Evolutionary conservation across 2,888 invertebrate species (phyloP).

Genomic region (Nineta flava): DNA sequence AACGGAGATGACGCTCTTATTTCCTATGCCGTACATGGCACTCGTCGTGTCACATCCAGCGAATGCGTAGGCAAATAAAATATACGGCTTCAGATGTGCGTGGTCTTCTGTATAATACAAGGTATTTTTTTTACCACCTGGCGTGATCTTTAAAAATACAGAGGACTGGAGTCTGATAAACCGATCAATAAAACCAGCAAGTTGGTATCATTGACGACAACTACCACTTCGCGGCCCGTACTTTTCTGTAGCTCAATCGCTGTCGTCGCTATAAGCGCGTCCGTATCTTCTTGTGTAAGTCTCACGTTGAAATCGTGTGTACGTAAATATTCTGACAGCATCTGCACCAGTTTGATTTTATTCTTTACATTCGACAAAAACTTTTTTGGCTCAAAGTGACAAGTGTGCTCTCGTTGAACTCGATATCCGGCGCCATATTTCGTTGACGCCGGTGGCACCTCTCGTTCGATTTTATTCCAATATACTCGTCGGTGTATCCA

Average conservation of each 20-base stretch:
- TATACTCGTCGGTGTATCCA: background rate
- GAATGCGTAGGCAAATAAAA: too few relatives aligned
- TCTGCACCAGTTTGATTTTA: too few relatives aligned
- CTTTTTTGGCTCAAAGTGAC: background rate
- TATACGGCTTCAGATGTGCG: too few relatives aligned
- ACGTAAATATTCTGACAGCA: background rate
- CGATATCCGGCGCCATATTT: background rate
- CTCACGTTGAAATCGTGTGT: background rate
- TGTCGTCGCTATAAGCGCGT: background rate
- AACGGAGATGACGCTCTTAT: too few relatives aligned
- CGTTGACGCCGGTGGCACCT: background rate
- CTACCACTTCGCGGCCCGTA: background rate
- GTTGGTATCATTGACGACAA: background rate
- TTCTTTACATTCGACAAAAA: background rate
- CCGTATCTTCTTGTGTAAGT: background rate
- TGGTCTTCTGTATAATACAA: too few relatives aligned
- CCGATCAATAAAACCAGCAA: background rate
- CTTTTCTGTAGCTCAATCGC: background rate
- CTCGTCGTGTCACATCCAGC: too few relatives aligned
- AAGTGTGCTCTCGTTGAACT: background rate
- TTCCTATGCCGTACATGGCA: too few relatives aligned
- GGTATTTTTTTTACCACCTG: too few relatives aligned
- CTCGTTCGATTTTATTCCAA: background rate
- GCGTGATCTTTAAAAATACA: background rate
- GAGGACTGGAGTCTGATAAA: background rate